Percentiles rank a stretch among this genome's conserved stretches.
Conservation (phyloP, 2,113 vertebrate genomes). For the Microtus pennsylvanicus region DNA sequence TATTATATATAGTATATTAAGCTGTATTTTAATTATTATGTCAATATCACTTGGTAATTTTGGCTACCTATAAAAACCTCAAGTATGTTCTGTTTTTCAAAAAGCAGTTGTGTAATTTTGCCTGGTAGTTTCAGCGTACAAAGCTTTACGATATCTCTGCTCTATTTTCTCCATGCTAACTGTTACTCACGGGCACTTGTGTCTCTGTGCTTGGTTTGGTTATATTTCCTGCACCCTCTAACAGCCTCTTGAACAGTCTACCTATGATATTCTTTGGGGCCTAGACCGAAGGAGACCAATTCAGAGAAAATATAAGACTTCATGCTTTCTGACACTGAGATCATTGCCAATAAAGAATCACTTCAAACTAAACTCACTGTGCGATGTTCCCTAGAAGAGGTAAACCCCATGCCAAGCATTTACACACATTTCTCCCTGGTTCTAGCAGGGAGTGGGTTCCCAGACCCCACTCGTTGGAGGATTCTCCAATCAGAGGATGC, state of each 20-base stretch:
- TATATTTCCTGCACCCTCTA: background rate
- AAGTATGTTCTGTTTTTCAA: background rate
- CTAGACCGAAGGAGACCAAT: background rate
- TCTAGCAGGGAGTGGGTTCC: background rate
- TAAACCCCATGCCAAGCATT: background rate
- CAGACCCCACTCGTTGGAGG: background rate
- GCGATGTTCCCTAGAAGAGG: background rate
- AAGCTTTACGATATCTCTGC: background rate
- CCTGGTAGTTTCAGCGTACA: background rate
- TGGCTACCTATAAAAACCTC: background rate
- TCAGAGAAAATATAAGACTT: background rate
- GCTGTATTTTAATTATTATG: background rate
- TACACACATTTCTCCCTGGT: background rate
- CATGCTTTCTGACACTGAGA: background rate
- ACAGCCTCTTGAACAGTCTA: background rate
- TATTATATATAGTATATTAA: background rate
- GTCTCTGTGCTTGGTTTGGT: background rate
- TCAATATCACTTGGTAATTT: background rate
- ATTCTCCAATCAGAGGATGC: too few species aligned
- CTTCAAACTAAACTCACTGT: background rate
- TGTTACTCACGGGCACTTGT: background rate
- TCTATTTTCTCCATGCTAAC: background rate
- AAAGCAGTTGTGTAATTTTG: background rate
- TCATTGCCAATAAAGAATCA: background rate
- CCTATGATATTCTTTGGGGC: background rate